phyloP scores from a whole-genome alignment of 1,140 invertebrate species.

The Lepidurus couesii region DNA sequence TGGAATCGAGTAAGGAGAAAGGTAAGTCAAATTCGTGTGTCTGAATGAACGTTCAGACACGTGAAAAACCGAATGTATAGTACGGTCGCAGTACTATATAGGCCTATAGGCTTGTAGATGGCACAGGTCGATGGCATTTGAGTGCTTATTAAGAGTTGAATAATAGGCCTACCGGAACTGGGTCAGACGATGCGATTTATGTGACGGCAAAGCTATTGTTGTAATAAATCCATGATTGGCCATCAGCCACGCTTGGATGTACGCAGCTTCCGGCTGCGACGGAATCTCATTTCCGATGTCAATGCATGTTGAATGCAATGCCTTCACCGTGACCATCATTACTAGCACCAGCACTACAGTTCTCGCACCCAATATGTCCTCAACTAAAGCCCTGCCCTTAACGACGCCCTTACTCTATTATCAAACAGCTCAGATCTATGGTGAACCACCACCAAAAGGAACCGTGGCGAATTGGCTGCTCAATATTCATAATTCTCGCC shows the following conservation, averaged over 20 bases:
- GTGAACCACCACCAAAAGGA: neutral
- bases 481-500: neutral
- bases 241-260: constrained; percentile 14
- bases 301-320: constrained; percentile 10
- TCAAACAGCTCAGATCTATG: constrained; percentile 3
- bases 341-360: neutral
- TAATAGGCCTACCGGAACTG: constrained; percentile 16
- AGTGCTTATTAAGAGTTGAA: neutral
- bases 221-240: constrained; percentile 4
- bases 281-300: constrained; percentile 18
- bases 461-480: constrained; percentile 16
- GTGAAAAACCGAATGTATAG: neutral
- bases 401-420: constrained; percentile 11
- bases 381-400: neutral
- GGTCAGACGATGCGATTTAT: neutral
- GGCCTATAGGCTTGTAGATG: neutral
- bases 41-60: neutral
- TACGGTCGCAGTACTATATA: too few relatives aligned
- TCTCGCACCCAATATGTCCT: neutral
- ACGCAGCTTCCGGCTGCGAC: constrained; percentile 10
- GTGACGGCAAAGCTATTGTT: neutral
- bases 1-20: constrained; percentile 15
- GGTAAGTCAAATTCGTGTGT: neutral
- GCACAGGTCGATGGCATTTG: neutral
- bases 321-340: neutral